Evolutionary conservation across 2,797 vertebrate genomes (phyloP).

Genomic region (Xenopus petersii): DNA sequence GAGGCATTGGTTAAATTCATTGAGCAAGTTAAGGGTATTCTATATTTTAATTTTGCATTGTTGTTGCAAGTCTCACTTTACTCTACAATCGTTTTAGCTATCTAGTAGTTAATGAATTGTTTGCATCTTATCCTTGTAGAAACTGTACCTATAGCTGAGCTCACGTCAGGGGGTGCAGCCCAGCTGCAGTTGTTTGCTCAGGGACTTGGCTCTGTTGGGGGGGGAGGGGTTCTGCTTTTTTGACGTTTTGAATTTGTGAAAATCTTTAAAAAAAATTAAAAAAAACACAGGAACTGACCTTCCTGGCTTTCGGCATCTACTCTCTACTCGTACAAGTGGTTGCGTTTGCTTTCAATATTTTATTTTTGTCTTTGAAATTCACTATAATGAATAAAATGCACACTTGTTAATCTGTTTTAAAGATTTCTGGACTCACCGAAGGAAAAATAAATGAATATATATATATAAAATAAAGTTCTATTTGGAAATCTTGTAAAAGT

Average conservation of each 20-base stretch:
- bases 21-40: too few species aligned
- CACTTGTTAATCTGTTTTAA: slow-evolving; percentile 39
- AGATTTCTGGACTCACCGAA: slow-evolving; percentile 9
- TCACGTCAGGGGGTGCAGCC: too few species aligned
- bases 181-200: slow-evolving; percentile 18
- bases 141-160: too few species aligned
- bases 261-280: not conserved
- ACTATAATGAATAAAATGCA: slow-evolving; percentile 26
- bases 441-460: too few species aligned
- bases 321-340: not conserved
- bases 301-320: slow-evolving; percentile 8
- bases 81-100: too few species aligned
- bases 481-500: slow-evolving; percentile 40
- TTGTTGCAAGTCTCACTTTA: too few species aligned
- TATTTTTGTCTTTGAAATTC: slow-evolving; percentile 13
- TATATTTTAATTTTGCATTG: too few species aligned
- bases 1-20: too few species aligned
- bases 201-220: slow-evolving; percentile 7
- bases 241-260: slow-evolving; percentile 8
- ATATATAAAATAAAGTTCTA: slow-evolving; percentile 49
- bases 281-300: not conserved
- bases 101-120: too few species aligned
- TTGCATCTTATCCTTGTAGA: too few species aligned
- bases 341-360: slow-evolving; percentile 18
- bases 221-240: not conserved